Evolutionary conservation across 2,797 vertebrate species (phyloP).

Genomic region (Dermochelys coriacea): DNA sequence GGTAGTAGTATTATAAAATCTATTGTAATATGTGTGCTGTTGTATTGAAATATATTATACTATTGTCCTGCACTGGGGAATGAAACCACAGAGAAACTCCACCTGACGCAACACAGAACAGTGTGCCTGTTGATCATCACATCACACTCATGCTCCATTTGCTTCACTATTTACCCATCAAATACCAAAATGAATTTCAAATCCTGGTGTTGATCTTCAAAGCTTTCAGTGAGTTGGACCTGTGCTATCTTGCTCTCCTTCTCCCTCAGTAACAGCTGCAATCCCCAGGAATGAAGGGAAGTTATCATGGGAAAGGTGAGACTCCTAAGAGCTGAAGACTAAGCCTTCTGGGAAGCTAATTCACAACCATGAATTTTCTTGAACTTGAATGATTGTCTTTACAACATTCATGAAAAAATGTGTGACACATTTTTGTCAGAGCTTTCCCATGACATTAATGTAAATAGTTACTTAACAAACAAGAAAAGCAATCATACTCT

Average conservation of each 20-base stretch:
- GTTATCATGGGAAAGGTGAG: not conserved
- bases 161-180: not conserved
- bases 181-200: not conserved
- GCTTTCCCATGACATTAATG: not conserved
- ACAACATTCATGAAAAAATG: not conserved
- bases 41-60: fast-evolving
- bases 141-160: not conserved
- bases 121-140: not conserved
- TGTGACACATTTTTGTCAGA: not conserved
- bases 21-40: fast-evolving
- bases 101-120: not conserved
- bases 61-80: not conserved
- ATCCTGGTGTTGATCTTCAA: not conserved
- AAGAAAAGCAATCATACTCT: fast-evolving
- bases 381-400: not conserved
- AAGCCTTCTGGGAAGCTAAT: not conserved
- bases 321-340: not conserved
- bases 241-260: not conserved
- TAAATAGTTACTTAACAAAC: not conserved
- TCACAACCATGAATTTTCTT: not conserved
- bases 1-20: not conserved
- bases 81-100: not conserved
- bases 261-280: not conserved
- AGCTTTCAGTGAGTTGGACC: not conserved
- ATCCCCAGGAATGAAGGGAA: not conserved